phyloP scores from a whole-genome alignment of 2,113 vertebrate genomes.

The Hemiscyllium ocellatum region DNA sequence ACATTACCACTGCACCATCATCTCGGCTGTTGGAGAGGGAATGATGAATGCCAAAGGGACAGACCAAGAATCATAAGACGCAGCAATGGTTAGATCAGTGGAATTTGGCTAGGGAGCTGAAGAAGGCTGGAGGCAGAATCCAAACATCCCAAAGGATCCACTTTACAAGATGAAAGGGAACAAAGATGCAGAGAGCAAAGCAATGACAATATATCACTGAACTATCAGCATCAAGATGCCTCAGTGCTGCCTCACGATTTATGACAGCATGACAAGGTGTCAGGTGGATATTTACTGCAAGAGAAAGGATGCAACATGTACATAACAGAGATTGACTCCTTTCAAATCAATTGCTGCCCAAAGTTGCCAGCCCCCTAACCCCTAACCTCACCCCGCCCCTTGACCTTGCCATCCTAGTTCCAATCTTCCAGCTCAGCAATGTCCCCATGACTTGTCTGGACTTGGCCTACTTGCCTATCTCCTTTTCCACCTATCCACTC shows the following conservation, averaged over 20 bases:
- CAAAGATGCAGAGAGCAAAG: not conserved
- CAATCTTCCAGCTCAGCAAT: no score
- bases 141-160: not conserved
- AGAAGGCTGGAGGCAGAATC: not conserved
- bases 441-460: no score
- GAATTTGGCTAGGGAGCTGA: not conserved
- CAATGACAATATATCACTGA: not conserved
- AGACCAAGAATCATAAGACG: not conserved
- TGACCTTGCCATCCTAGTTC: no score
- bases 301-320: not conserved
- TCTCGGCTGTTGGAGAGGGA: not conserved
- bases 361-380: not conserved
- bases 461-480: no score
- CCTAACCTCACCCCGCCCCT: not conserved
- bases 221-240: not conserved
- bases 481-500: no score
- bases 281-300: not conserved
- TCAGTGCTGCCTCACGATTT: not conserved
- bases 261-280: not conserved
- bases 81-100: not conserved
- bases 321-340: not conserved
- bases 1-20: no score
- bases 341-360: not conserved
- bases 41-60: not conserved
- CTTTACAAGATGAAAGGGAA: not conserved